These are phyloP conservation scores for Enchytraeus crypticus DNA, from an alignment of 2,888 invertebrate genomes.

Conservation along the genomic window DNA sequence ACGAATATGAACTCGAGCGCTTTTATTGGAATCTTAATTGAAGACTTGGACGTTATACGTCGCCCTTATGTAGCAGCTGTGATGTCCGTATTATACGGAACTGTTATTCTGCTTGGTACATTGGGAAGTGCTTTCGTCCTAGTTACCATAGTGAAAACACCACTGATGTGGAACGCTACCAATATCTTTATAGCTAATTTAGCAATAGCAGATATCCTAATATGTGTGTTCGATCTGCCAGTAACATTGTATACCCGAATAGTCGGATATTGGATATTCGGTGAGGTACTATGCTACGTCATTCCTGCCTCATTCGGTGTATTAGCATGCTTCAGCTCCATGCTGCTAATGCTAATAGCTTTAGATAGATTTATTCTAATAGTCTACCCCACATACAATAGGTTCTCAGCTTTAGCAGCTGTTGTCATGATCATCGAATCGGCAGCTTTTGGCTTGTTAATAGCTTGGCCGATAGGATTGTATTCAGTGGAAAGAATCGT, in stretches of 20 bases:
- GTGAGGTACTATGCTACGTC: conserved; percentile 38
- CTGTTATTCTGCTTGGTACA: conserved; percentile 40
- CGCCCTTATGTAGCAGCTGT: conserved; percentile 3
- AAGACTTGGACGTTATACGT: conserved; percentile 20
- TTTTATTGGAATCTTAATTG: too few relatives aligned
- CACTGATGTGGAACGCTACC: conserved; percentile 42
- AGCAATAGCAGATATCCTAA: conserved; percentile 41
- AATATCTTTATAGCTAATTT: conserved; percentile 45
- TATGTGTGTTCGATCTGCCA: conserved; percentile 43
- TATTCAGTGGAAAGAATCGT: conserved; percentile 48
- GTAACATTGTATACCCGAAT: conserved; percentile 43
- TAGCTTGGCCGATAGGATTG: conserved; percentile 55
- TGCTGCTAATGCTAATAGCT: conserved; percentile 45
- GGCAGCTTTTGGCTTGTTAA: conserved; percentile 32
- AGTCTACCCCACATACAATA: conserved; percentile 35
- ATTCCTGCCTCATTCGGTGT: conserved; percentile 42
- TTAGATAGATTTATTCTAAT: conserved; percentile 44
- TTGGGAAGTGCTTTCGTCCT: conserved; percentile 40
- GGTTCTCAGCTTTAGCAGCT: conserved; percentile 37
- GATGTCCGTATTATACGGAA: conserved; percentile 17
- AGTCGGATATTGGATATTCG: conserved; percentile 44
- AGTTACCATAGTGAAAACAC: conserved; percentile 36
- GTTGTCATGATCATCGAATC: conserved; percentile 34
- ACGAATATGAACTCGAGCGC: too few relatives aligned
- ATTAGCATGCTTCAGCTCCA: conserved; percentile 40